Conservation (phyloP, 2,888 invertebrate species). For the Oeneis ivallda region DNA sequence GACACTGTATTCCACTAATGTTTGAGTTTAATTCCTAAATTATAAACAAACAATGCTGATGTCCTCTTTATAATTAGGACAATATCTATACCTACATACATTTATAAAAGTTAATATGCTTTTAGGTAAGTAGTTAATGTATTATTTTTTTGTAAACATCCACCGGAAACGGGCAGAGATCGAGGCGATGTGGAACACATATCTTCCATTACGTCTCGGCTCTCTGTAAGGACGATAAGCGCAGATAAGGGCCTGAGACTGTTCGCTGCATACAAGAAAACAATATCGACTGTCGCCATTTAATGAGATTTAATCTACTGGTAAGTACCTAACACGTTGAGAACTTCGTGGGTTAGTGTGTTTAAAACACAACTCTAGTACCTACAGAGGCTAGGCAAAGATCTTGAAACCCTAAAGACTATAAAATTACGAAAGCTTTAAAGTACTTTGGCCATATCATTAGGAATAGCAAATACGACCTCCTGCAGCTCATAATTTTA, state of each 20-base stretch:
- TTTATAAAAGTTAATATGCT: background rate
- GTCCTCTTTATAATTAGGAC: background rate
- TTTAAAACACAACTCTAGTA: too few relatives aligned
- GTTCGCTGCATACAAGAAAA: conserved; percentile 45
- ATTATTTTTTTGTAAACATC: conserved; percentile 74
- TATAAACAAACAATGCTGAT: background rate
- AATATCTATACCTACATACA: background rate
- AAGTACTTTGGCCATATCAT: too few relatives aligned
- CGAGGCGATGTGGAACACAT: conserved; percentile 72
- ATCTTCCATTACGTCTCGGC: conserved; percentile 76
- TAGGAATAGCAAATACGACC: too few relatives aligned
- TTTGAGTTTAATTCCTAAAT: background rate
- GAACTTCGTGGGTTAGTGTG: too few relatives aligned
- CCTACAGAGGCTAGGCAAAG: too few relatives aligned
- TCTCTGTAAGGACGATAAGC: conserved; percentile 71
- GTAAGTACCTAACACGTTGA: too few relatives aligned
- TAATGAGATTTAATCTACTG: conserved; percentile 1
- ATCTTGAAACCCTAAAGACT: too few relatives aligned
- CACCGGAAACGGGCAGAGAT: conserved; percentile 76
- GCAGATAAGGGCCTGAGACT: conserved; percentile 54
- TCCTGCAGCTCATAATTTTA: too few relatives aligned
- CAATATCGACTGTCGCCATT: conserved; percentile 25
- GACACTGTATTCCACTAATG: background rate
- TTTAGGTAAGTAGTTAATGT: conserved; percentile 23
- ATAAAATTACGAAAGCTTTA: too few relatives aligned